Conservation (phyloP, 2,888 invertebrate genomes). For the Scaptomyza reducta region DNA sequence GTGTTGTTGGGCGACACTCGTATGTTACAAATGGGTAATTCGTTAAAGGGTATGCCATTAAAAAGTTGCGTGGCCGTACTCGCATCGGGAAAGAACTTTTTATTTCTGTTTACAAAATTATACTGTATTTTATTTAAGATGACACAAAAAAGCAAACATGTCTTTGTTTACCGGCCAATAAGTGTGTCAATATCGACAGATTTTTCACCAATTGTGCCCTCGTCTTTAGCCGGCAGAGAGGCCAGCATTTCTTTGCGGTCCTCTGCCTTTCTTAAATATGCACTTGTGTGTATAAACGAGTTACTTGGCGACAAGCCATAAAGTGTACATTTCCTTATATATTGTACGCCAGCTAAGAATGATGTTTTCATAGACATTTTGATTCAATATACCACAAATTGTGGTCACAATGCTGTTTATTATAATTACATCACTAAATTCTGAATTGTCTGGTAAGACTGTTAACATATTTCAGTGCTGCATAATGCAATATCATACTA, state of each 20-base stretch:
- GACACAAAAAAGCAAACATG: background rate
- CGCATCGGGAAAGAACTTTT: conserved; percentile 89
- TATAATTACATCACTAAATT: conserved; percentile 46
- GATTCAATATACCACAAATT: conserved; percentile 14
- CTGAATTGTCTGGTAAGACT: conserved; percentile 29
- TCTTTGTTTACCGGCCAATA: conserved; percentile 85
- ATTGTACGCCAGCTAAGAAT: conserved; percentile 52
- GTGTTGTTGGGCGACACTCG: conserved; percentile 95
- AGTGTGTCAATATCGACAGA: conserved; percentile 88
- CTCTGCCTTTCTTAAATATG: conserved; percentile 83
- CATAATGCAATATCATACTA: background rate
- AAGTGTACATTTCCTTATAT: conserved; percentile 26
- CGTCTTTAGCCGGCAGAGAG: conserved; percentile 87
- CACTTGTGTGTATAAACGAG: conserved; percentile 67
- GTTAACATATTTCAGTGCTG: conserved; percentile 21
- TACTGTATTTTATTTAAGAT: background rate
- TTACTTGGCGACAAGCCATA: conserved; percentile 10
- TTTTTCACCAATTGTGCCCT: conserved; percentile 92
- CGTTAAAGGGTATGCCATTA: conserved; percentile 90
- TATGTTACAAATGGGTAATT: conserved; percentile 93
- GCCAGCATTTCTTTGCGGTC: conserved; percentile 86
- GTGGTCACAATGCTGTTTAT: conserved; percentile 12
- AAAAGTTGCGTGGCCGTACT: conserved; percentile 90
- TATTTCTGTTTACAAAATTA: conserved; percentile 85
- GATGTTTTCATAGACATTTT: conserved; percentile 67